Conservation (phyloP, 1,140 invertebrate species). For the Epicauta chinensis region DNA sequence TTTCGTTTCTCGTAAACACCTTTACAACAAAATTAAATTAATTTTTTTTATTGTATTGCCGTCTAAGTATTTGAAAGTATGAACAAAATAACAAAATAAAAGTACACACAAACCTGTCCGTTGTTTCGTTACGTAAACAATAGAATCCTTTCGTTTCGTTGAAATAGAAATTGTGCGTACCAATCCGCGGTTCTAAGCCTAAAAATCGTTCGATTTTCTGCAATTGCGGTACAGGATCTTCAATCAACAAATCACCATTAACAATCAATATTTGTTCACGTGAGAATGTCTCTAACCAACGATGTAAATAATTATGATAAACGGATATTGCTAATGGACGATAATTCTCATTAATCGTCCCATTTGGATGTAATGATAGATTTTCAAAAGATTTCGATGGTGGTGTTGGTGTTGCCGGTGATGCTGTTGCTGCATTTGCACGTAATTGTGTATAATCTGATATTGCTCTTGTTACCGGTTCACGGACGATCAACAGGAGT, state of each 20-base stretch:
- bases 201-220: constrained; percentile 85
- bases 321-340: constrained; percentile 66
- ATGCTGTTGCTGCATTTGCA: constrained; percentile 64
- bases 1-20: constrained; percentile 92
- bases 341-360: constrained; percentile 76
- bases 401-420: constrained; percentile 47
- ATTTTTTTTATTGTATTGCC: no score
- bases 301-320: constrained; percentile 75
- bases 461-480: constrained; percentile 91
- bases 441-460: constrained; percentile 91
- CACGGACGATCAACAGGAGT: constrained; percentile 88
- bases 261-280: constrained; percentile 88
- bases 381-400: constrained; percentile 67
- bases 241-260: constrained; percentile 92
- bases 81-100: no score
- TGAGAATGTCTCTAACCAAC: constrained; percentile 85
- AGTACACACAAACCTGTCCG: constrained; percentile 47
- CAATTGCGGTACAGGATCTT: constrained; percentile 86
- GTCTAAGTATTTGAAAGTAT: no score
- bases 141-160: constrained; percentile 97
- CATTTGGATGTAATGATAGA: constrained; percentile 70
- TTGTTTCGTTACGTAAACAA: constrained; percentile 80
- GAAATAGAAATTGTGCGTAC: constrained; percentile 91
- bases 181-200: constrained; percentile 68
- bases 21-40: no score